Conservation (phyloP, 2,113 vertebrate genomes). For the Stegastes partitus region DNA sequence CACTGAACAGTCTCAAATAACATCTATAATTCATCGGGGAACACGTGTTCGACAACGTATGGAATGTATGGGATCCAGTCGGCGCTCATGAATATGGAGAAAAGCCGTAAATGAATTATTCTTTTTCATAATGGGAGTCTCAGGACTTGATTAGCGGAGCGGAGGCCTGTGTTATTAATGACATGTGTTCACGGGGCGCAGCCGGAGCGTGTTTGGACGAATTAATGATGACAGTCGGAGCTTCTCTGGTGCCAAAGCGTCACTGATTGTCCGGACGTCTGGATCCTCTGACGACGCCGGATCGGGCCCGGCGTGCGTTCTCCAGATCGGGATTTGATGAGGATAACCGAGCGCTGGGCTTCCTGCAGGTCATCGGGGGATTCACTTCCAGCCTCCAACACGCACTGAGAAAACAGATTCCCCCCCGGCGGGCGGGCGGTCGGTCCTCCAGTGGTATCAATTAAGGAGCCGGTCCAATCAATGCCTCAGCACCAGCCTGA, state of each 20-base stretch:
- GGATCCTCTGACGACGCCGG: slow-evolving; percentile 57
- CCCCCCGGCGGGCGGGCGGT: slow-evolving; percentile 48
- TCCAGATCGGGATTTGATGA: slow-evolving; percentile 75
- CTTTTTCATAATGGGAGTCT: slow-evolving; percentile 69
- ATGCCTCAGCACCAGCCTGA: slow-evolving; percentile 72
- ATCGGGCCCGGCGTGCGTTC: slow-evolving; percentile 52
- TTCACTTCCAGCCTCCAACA: slow-evolving; percentile 63
- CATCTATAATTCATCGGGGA: slow-evolving; percentile 74
- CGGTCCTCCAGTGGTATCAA: slow-evolving; percentile 77
- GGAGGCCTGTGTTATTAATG: slow-evolving; percentile 6
- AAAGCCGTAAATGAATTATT: slow-evolving; percentile 72
- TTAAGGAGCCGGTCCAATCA: slow-evolving; percentile 76
- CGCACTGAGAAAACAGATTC: slow-evolving; percentile 26
- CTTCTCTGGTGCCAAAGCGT: slow-evolving; percentile 26
- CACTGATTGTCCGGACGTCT: slow-evolving; percentile 45
- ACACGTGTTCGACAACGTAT: slow-evolving; percentile 60
- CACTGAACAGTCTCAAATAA: slow-evolving; percentile 75
- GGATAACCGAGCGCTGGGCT: slow-evolving; percentile 75
- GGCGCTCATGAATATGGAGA: slow-evolving; percentile 69
- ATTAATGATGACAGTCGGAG: slow-evolving; percentile 53
- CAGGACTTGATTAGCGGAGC: slow-evolving; percentile 59
- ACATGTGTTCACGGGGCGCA: slow-evolving; percentile 23
- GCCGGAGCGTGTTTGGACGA: slow-evolving; percentile 9
- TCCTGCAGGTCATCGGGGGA: slow-evolving; percentile 67
- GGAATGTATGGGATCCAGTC: slow-evolving; percentile 59